Evolutionary conservation across 2,797 vertebrate species (phyloP).

Genomic region (Liparis tanakae): DNA sequence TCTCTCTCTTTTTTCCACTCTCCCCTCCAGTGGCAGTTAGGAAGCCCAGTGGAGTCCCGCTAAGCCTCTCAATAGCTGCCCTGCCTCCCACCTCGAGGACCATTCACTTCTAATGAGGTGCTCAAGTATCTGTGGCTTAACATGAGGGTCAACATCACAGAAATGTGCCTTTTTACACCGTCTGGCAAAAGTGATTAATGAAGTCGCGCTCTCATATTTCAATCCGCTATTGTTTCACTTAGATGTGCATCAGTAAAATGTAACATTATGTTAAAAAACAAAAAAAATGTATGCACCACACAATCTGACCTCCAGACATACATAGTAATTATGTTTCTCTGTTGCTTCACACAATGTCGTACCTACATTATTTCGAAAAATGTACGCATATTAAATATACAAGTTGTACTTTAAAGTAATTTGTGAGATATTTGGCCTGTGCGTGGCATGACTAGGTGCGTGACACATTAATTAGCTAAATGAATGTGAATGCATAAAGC

Average conservation of each 20-base stretch:
- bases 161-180: conserved; percentile 45
- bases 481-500: conserved; percentile 31
- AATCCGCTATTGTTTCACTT: conserved; percentile 49
- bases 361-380: conserved; percentile 10
- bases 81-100: conserved; percentile 74
- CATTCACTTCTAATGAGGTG: conserved; percentile 81
- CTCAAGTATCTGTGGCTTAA: conserved; percentile 77
- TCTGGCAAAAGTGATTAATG: conserved; percentile 50
- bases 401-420: conserved; percentile 1
- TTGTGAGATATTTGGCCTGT: background rate
- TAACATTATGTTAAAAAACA: background rate
- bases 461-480: conserved; percentile 34
- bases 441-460: background rate
- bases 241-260: conserved; percentile 28
- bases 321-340: conserved; percentile 8
- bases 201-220: conserved; percentile 48
- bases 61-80: conserved; percentile 75
- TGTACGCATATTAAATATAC: conserved; percentile 5
- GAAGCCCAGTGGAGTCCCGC: conserved; percentile 73
- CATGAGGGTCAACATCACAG: conserved; percentile 72
- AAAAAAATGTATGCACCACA: background rate
- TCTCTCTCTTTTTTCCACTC: conserved; percentile 32
- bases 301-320: background rate
- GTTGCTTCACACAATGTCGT: conserved; percentile 1
- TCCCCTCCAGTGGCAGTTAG: conserved; percentile 75